Evolutionary conservation across 2,113 vertebrate genomes (phyloP).

Genomic region (Australoheros scitulus): DNA sequence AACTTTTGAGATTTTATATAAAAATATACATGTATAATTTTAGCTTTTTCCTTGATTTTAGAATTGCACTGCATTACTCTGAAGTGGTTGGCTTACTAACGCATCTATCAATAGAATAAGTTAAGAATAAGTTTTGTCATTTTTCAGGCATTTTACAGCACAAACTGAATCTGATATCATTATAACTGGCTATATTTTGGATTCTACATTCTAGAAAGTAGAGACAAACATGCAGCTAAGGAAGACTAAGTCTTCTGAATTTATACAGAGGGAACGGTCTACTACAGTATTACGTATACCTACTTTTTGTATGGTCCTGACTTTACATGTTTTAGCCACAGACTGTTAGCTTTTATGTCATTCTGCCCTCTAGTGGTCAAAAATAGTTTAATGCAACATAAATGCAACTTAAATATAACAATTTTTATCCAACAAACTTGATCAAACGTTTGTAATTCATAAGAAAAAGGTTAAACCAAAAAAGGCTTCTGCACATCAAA

Average conservation of each 20-base stretch:
- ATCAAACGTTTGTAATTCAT: neutral
- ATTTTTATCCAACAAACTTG: neutral
- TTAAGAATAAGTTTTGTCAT: no score
- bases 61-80: neutral
- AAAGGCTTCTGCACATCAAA: neutral
- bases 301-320: neutral
- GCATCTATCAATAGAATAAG: no score
- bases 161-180: no score
- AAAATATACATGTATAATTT: no score
- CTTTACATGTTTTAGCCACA: neutral
- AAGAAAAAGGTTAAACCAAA: neutral
- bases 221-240: neutral
- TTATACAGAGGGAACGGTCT: neutral
- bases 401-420: neutral
- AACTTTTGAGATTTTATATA: no score
- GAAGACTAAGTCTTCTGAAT: neutral
- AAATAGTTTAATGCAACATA: neutral
- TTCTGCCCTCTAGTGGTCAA: slow-evolving; percentile 40
- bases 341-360: neutral
- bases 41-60: neutral
- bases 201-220: neutral
- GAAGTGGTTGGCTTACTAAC: neutral
- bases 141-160: no score
- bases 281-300: neutral
- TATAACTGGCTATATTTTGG: no score